These are phyloP conservation scores for Oreonectes daqikongensis DNA, from an alignment of 2,797 vertebrate genomes.

Conservation along the genomic window DNA sequence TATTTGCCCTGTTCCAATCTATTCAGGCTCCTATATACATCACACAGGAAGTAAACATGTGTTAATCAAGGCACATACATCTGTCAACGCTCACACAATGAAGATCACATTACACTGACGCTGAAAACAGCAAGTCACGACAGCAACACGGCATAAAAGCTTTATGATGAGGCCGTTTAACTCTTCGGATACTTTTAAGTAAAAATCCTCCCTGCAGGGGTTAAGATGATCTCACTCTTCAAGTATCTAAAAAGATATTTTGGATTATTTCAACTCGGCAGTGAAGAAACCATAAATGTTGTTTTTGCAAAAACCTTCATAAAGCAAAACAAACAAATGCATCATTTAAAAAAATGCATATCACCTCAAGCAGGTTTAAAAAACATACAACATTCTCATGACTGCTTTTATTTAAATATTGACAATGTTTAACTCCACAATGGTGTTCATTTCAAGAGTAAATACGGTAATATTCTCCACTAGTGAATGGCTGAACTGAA, in stretches of 20 bases:
- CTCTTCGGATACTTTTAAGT: neutral
- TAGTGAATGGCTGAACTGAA: neutral
- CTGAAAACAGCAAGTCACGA: conserved; percentile 26
- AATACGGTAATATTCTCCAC: neutral
- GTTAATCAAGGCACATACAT: conserved; percentile 39
- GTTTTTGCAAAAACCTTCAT: neutral
- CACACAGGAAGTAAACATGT: conserved; percentile 17
- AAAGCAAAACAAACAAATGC: neutral
- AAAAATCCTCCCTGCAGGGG: neutral
- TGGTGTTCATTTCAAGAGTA: neutral
- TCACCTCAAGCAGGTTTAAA: neutral
- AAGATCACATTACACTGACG: conserved; percentile 29
- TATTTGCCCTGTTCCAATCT: conserved; percentile 2
- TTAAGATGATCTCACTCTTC: neutral
- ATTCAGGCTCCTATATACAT: conserved; percentile 10
- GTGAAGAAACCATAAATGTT: neutral
- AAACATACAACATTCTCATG: neutral
- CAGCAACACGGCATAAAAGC: conserved; percentile 3
- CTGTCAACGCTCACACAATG: conserved; percentile 30
- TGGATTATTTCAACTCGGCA: neutral
- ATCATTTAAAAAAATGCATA: neutral
- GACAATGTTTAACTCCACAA: neutral
- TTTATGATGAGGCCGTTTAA: conserved; percentile 11
- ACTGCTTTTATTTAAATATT: neutral
- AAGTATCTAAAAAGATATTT: neutral